Evolutionary conservation across 2,113 vertebrate genomes (phyloP).

Genomic region (Ptychochromis oligacanthus): DNA sequence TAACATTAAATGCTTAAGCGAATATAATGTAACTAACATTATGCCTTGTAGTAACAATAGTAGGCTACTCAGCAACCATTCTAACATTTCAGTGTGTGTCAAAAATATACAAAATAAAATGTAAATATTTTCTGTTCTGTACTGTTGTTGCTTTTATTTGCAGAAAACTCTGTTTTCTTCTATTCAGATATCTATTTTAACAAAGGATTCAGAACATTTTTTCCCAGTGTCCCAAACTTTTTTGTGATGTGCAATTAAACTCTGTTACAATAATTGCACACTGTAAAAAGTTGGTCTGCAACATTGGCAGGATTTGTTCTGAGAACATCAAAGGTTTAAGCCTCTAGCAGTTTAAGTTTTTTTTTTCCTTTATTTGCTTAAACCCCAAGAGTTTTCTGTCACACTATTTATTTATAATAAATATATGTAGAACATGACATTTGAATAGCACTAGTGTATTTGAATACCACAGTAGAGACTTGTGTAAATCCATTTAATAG

Average conservation of each 20-base stretch:
- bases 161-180: no score
- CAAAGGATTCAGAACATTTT: no score
- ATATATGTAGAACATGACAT: slow-evolving; percentile 4
- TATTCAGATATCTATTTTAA: no score
- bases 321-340: neutral
- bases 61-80: neutral
- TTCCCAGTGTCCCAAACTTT: no score
- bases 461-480: neutral
- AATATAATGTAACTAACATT: neutral
- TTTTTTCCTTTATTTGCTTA: neutral
- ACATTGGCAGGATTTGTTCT: neutral
- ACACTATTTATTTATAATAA: neutral
- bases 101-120: neutral
- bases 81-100: neutral
- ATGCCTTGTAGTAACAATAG: neutral
- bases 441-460: slow-evolving; percentile 15
- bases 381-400: neutral
- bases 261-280: neutral
- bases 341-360: neutral
- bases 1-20: neutral
- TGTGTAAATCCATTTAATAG: neutral
- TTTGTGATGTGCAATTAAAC: neutral
- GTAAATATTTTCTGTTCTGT: neutral
- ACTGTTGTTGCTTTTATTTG: neutral
- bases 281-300: neutral